These are phyloP conservation scores for Julus scanicus DNA, from an alignment of 2,888 invertebrate genomes.

Conservation along the genomic window DNA sequence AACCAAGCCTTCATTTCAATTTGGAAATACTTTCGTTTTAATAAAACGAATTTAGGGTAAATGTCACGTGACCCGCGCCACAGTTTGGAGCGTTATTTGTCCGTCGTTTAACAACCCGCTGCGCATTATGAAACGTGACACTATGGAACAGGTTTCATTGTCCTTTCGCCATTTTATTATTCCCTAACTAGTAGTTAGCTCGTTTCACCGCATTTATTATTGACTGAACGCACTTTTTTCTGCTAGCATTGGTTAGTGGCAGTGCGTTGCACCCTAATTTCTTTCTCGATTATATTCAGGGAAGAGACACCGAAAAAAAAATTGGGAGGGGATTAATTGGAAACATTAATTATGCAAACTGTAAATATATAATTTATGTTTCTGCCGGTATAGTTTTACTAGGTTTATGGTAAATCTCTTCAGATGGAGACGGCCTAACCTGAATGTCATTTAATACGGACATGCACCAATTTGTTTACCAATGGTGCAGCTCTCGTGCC, in stretches of 20 bases:
- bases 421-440: background rate
- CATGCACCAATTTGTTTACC: conserved; percentile 27
- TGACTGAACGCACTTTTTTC: background rate
- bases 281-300: background rate
- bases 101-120: background rate
- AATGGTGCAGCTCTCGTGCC: background rate
- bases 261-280: conserved; percentile 1
- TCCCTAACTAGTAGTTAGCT: conserved; percentile 45
- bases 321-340: conserved; percentile 34
- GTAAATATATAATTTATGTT: conserved; percentile 36
- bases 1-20: background rate
- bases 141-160: background rate
- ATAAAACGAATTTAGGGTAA: conserved; percentile 11
- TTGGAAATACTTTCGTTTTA: conserved; percentile 28
- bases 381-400: background rate
- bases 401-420: background rate
- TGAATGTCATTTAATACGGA: background rate
- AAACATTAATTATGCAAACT: conserved; percentile 32
- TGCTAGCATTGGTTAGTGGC: background rate
- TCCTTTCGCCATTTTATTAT: background rate
- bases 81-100: background rate
- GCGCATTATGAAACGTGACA: background rate
- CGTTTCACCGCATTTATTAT: background rate
- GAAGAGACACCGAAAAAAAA: background rate
- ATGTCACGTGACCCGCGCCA: background rate